phyloP scores from a whole-genome alignment of 1,140 invertebrate genomes.

The Parasteatoda tepidariorum region DNA sequence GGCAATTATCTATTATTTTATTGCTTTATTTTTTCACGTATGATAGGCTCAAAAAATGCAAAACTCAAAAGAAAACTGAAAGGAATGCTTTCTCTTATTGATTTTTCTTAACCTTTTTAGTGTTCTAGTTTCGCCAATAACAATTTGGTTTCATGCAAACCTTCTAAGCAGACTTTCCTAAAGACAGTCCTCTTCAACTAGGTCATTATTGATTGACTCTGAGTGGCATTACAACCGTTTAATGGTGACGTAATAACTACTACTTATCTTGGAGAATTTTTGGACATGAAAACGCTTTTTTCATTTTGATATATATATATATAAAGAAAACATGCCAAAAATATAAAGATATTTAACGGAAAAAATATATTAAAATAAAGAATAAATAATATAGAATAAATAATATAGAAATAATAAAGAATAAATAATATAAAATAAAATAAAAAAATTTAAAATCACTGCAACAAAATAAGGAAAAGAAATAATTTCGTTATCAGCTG shows the following conservation, averaged over 20 bases:
- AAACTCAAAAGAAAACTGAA: no score
- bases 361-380: no score
- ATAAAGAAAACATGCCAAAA: neutral
- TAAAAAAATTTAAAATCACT: no score
- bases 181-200: slow-evolving; percentile 42
- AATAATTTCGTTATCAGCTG: no score
- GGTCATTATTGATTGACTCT: slow-evolving; percentile 51
- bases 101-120: neutral
- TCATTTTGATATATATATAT: neutral
- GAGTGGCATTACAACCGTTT: slow-evolving; percentile 16
- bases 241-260: slow-evolving; percentile 23
- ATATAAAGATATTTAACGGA: no score
- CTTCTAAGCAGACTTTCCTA: neutral
- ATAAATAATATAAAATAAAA: no score
- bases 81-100: neutral
- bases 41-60: no score
- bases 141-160: slow-evolving; percentile 21
- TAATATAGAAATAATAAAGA: no score
- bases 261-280: neutral
- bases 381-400: no score
- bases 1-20: no score
- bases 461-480: no score
- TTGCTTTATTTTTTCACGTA: no score
- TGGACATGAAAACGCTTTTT: neutral
- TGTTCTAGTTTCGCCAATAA: slow-evolving; percentile 15